Conservation (phyloP, 2,888 invertebrate species). For the Alcis repandata region DNA sequence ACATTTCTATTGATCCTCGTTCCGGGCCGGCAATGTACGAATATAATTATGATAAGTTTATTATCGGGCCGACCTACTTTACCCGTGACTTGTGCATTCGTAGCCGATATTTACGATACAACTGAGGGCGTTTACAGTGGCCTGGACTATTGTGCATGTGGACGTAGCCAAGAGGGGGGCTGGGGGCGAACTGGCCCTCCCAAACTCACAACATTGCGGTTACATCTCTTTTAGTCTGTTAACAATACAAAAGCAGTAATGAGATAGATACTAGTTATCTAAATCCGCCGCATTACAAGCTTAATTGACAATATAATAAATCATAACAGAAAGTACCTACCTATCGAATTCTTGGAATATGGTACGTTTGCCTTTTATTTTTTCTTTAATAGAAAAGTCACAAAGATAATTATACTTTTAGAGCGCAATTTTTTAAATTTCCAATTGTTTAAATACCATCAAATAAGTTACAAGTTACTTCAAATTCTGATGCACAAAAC, state of each 20-base stretch:
- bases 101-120: slow-evolving; percentile 53
- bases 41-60: slow-evolving; percentile 37
- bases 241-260: background rate
- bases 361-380: too few species aligned
- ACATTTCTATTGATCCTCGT: slow-evolving; percentile 18
- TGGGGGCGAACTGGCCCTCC: background rate
- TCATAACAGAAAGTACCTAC: too few species aligned
- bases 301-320: too few species aligned
- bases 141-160: slow-evolving; percentile 26
- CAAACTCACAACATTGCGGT: background rate
- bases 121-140: slow-evolving; percentile 50
- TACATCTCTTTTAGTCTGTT: background rate
- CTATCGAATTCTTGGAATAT: too few species aligned
- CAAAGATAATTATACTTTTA: too few species aligned
- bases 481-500: too few species aligned
- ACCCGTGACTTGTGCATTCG: slow-evolving; percentile 37
- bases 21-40: slow-evolving; percentile 14
- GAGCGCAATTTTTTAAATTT: too few species aligned
- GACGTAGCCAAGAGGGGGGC: slow-evolving; percentile 17
- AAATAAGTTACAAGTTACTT: too few species aligned
- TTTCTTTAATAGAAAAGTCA: too few species aligned
- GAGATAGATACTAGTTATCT: too few species aligned
- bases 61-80: slow-evolving; percentile 35
- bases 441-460: too few species aligned
- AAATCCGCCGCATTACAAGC: too few species aligned